Evolutionary conservation across 2,113 vertebrate genomes (phyloP).

Genomic region (human): DNA sequence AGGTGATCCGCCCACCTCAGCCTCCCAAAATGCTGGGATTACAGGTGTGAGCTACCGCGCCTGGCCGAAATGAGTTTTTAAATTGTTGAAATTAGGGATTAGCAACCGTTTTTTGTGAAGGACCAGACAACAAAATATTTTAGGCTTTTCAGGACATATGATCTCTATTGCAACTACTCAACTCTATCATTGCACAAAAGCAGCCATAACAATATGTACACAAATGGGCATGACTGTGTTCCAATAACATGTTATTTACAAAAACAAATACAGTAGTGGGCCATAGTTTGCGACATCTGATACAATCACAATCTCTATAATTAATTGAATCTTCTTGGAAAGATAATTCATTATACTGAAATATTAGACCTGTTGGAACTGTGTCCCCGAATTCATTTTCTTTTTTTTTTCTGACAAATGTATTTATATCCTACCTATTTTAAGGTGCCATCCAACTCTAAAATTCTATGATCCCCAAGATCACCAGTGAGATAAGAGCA

Average conservation of each 20-base stretch:
- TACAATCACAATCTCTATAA: background rate
- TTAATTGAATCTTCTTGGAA: constrained; percentile 41
- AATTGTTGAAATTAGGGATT: constrained; percentile 37
- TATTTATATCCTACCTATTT: constrained; percentile 31
- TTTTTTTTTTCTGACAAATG: background rate
- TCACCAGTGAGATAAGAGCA: constrained; percentile 41
- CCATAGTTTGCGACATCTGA: background rate
- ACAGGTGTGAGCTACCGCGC: no score
- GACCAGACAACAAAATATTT: constrained; percentile 7
- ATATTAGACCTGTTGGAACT: constrained; percentile 19
- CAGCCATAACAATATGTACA: background rate
- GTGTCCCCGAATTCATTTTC: background rate
- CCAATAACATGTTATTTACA: constrained; percentile 42
- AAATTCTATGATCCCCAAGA: constrained; percentile 19
- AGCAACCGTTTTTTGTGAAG: background rate
- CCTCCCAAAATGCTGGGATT: no score
- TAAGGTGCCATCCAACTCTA: constrained; percentile 10
- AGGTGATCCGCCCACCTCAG: no score
- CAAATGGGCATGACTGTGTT: background rate
- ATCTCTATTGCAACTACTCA: background rate
- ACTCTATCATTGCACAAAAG: background rate
- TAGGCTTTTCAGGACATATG: background rate
- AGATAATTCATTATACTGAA: constrained; percentile 44
- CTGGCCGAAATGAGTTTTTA: background rate
- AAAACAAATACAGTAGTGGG: background rate